These are phyloP conservation scores for Tenthredo mesomela DNA, from an alignment of 2,888 invertebrate species.

Conservation along the genomic window DNA sequence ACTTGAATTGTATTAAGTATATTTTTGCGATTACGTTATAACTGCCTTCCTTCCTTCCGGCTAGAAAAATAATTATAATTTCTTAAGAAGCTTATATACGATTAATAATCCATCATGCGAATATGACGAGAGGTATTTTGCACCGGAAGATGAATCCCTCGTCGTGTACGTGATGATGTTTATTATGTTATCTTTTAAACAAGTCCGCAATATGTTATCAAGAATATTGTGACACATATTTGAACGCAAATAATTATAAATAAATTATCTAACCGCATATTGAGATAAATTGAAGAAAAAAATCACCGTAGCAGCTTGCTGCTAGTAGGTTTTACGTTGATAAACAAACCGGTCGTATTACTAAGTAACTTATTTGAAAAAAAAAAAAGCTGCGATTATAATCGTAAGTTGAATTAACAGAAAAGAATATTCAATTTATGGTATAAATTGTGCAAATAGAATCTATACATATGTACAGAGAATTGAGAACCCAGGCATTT, in stretches of 20 bases:
- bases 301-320: neutral
- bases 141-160: neutral
- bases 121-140: neutral
- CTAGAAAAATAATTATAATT: neutral
- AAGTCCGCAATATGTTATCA: neutral
- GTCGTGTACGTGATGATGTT: neutral
- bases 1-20: neutral
- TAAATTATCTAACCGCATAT: neutral
- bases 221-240: neutral
- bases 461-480: neutral
- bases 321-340: neutral
- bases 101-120: neutral
- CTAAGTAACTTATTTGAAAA: neutral
- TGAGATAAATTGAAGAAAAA: neutral
- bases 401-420: neutral
- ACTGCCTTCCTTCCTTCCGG: neutral
- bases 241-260: neutral
- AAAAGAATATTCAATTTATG: neutral
- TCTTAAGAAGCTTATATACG: neutral
- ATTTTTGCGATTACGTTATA: neutral
- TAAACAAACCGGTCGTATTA: neutral
- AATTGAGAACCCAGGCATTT: conserved; percentile 14
- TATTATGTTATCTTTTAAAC: neutral
- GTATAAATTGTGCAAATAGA: neutral
- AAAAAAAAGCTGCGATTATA: neutral